These are phyloP conservation scores for Etheostoma cragini DNA, from an alignment of 2,113 vertebrate species.

Conservation along the genomic window DNA sequence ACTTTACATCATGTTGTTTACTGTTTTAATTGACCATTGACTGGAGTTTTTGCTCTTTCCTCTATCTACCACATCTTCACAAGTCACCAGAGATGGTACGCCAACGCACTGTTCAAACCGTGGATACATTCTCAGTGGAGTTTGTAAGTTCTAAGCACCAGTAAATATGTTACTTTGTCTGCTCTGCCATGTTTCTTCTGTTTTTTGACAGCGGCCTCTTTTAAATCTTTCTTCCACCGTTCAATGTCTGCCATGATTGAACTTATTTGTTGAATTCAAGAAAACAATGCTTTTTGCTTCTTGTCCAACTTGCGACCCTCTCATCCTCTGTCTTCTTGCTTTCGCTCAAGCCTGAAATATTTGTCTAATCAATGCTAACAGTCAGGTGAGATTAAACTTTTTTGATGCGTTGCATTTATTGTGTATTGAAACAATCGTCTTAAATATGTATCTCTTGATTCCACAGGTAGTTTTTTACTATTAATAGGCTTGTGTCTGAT, in stretches of 20 bases:
- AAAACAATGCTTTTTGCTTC: conserved; percentile 8
- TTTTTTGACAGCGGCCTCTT: neutral
- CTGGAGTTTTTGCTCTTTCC: neutral
- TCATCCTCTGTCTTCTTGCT: neutral
- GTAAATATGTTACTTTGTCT: neutral
- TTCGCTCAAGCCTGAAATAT: neutral
- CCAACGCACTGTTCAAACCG: rapidly evolving
- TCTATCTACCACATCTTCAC: neutral
- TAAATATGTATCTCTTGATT: neutral
- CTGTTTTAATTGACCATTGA: neutral
- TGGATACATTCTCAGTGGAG: rapidly evolving
- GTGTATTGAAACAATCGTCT: neutral
- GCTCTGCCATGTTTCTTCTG: neutral
- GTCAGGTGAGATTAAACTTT: conserved; percentile 8
- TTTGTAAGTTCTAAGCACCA: conserved; percentile 9
- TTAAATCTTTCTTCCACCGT: neutral
- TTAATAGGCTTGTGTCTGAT: rapidly evolving
- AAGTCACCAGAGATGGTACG: neutral
- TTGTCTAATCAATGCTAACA: conserved; percentile 11
- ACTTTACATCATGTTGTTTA: neutral
- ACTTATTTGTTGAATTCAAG: neutral
- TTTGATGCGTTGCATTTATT: neutral
- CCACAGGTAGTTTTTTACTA: neutral
- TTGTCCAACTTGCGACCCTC: neutral
- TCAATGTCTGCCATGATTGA: neutral